These are phyloP conservation scores for Akabosia matsudoensis DNA, from an alignment of 1,140 invertebrate species.

Conservation along the genomic window DNA sequence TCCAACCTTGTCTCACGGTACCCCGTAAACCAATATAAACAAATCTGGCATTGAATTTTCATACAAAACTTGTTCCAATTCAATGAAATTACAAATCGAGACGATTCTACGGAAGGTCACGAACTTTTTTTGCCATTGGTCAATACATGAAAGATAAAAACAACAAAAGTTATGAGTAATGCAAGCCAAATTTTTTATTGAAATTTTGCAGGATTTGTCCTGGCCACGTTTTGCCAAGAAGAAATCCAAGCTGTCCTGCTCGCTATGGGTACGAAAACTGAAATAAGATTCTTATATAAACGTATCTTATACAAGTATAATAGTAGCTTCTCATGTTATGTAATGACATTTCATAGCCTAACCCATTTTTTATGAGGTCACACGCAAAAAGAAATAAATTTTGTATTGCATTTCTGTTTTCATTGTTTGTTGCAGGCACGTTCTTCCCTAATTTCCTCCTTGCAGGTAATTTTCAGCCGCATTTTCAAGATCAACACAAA, in stretches of 20 bases:
- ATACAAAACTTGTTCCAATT: too few species aligned
- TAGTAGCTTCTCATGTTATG: not conserved
- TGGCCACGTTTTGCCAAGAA: constrained; percentile 56
- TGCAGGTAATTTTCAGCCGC: constrained; percentile 8
- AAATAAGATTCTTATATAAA: too few species aligned
- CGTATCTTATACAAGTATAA: not conserved
- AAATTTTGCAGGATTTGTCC: constrained; percentile 53
- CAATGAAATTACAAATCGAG: too few species aligned
- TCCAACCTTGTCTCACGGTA: not conserved
- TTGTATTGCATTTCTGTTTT: not conserved
- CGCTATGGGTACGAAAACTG: constrained; percentile 59
- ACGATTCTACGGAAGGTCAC: too few species aligned
- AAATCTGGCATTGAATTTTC: not conserved
- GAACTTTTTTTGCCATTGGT: too few species aligned
- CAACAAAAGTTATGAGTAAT: not conserved
- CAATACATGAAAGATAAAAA: too few species aligned
- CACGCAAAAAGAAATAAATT: not conserved
- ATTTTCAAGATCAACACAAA: too few species aligned
- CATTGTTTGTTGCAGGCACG: constrained; percentile 49
- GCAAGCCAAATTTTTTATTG: not conserved
- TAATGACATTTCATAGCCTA: too few species aligned
- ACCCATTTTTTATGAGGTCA: constrained; percentile 19
- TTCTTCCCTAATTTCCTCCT: constrained; percentile 55
- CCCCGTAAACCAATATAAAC: too few species aligned
- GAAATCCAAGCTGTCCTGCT: constrained; percentile 60